Base-by-base conservation (phyloP, 92 coral and sea anemone species). In the Porites rus region DNA sequence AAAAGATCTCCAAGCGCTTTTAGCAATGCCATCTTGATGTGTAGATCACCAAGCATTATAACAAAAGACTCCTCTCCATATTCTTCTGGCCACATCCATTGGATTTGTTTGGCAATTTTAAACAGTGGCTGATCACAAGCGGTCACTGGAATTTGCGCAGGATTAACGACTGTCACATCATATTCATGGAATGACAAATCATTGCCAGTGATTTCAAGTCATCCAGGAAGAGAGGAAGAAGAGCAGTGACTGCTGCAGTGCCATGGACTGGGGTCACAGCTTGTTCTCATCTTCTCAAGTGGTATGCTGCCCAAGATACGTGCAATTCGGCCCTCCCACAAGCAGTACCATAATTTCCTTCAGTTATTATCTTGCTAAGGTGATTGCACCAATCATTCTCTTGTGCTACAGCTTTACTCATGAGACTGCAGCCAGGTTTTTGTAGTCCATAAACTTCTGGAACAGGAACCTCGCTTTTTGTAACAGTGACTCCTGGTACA, bases 11-110 rank as follows among this genome's bases (percentile, higher is more conserved):
- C 91, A 2, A 79, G 10, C 11, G 82, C 53, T 46, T 64, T 17
- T 38, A 87, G 88, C 31, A 61, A 80, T 1, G 91, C 89, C 94
- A 83, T 52, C 70, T 91, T 92, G 6, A 91, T 86, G 54, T 87
- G 91, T 6, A 86, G 79, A 11, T 88, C 88, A 1, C 91, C 88
- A 51, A 88, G 25, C 25, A 24, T 24, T 24, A 24, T 24, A 24
- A 24, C 25, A 24, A 24, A 24, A 24, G 25, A 24, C 25, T 24
- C 25, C 25, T 24, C 25, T 24, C 25, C 25, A 24, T 24, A 24
- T 0, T 24, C 25, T 24, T 24, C 1, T 24, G 25, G 25, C 25
- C 25, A 24, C 25, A 24, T 83, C 83, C 87, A 88, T 65, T 91
- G 88, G 2, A 81, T 82, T 19, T 91, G 94, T 73, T 91, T 91